These are phyloP conservation scores for Hyles vespertilio DNA, from an alignment of 1,140 invertebrate genomes.

Conservation along the genomic window DNA sequence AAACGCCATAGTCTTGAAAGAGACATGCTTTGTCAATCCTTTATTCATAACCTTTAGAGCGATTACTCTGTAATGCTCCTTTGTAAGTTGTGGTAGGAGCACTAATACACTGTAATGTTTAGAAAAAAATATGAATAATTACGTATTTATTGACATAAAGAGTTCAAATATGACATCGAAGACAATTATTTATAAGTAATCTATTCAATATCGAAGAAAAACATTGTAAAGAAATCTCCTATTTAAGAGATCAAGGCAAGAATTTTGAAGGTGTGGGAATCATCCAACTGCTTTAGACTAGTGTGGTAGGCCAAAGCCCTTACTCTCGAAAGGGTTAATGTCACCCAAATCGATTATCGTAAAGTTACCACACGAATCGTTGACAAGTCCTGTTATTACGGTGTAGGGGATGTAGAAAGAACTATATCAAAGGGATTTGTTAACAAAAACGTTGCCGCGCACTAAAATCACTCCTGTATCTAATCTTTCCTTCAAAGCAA, in stretches of 20 bases:
- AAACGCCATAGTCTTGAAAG: background rate
- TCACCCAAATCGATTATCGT: too few species aligned
- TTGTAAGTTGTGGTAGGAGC: slow-evolving; percentile 19
- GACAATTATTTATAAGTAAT: background rate
- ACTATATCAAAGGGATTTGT: too few species aligned
- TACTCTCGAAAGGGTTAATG: too few species aligned
- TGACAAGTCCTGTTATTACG: too few species aligned
- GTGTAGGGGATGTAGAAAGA: too few species aligned
- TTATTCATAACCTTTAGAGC: background rate
- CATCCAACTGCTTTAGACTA: background rate
- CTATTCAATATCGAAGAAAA: background rate
- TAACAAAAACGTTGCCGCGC: too few species aligned
- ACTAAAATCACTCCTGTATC: background rate
- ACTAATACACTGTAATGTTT: slow-evolving; percentile 18
- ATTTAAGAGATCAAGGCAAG: background rate
- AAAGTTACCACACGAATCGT: too few species aligned
- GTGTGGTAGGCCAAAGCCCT: background rate
- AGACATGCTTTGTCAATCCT: background rate
- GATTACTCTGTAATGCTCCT: slow-evolving; percentile 8
- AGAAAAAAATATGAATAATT: slow-evolving; percentile 15
- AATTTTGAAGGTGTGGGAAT: background rate
- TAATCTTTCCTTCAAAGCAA: background rate
- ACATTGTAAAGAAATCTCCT: background rate
- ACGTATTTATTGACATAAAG: background rate
- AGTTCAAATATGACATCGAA: background rate